phyloP scores from a whole-genome alignment of 2,113 vertebrate species.

The Cnemophilus loriae region DNA sequence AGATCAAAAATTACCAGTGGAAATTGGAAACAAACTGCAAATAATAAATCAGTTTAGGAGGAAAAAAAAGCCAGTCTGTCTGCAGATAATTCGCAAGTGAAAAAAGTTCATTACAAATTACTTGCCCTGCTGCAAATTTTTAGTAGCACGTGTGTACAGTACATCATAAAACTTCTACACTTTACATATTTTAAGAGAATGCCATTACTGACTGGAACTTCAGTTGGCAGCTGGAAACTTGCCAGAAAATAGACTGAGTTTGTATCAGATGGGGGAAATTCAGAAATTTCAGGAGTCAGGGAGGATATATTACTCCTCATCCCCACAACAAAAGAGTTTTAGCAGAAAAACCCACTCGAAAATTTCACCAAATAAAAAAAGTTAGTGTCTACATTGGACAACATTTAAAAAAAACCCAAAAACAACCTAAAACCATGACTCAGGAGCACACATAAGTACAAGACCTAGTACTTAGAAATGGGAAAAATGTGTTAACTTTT shows the following conservation, averaged over 20 bases:
- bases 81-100: slow-evolving; percentile 32
- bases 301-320: not conserved
- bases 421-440: not conserved
- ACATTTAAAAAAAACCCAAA: not conserved
- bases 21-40: slow-evolving; percentile 5
- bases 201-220: slow-evolving; percentile 9
- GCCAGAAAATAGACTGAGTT: not conserved
- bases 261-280: not conserved
- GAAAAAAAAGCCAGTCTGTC: not conserved
- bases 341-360: not conserved
- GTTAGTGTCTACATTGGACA: not conserved
- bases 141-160: slow-evolving; percentile 11
- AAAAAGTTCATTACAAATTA: slow-evolving; percentile 39
- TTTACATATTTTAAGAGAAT: slow-evolving; percentile 2
- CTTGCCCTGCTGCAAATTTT: slow-evolving; percentile 34
- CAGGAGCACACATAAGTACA: not conserved
- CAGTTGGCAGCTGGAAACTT: not conserved
- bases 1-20: not conserved
- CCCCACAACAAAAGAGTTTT: not conserved
- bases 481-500: not conserved
- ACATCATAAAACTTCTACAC: slow-evolving; percentile 27
- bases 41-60: slow-evolving; percentile 8
- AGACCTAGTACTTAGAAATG: not conserved
- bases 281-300: not conserved
- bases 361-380: not conserved